A percentile compares a stretch with the other conserved stretches of the same genome.
Conservation (phyloP, 2,113 vertebrate species). For the Pseudois nayaur region DNA sequence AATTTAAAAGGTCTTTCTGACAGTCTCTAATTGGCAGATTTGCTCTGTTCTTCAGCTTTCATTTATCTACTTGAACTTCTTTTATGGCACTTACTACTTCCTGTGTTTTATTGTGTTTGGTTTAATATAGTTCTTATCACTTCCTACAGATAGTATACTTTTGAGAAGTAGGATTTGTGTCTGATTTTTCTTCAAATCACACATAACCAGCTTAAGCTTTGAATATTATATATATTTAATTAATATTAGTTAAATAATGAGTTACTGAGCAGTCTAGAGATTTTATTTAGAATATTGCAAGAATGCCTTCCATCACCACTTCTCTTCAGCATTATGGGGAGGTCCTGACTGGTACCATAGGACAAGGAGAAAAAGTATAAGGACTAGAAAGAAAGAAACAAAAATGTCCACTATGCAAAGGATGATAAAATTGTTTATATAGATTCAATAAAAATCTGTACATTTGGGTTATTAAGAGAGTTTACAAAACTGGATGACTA, state of each 20-base stretch:
- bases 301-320: not conserved
- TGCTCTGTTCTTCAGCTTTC: not conserved
- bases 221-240: not conserved
- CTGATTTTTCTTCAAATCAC: not conserved
- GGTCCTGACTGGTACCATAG: not conserved
- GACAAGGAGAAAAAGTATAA: not conserved
- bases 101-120: not conserved
- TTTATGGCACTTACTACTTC: not conserved
- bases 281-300: not conserved
- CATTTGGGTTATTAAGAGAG: not conserved
- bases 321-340: not conserved
- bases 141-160: not conserved
- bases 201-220: not conserved
- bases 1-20: not conserved
- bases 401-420: not conserved
- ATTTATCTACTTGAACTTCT: not conserved
- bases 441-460: not conserved
- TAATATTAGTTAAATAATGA: not conserved
- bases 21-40: not conserved
- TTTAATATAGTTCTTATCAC: not conserved
- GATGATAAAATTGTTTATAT: not conserved
- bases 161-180: not conserved
- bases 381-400: not conserved
- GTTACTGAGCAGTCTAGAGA: not conserved
- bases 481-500: not conserved